These are phyloP conservation scores for Saturnia japonica DNA, from an alignment of 2,888 invertebrate species.

Conservation along the genomic window DNA sequence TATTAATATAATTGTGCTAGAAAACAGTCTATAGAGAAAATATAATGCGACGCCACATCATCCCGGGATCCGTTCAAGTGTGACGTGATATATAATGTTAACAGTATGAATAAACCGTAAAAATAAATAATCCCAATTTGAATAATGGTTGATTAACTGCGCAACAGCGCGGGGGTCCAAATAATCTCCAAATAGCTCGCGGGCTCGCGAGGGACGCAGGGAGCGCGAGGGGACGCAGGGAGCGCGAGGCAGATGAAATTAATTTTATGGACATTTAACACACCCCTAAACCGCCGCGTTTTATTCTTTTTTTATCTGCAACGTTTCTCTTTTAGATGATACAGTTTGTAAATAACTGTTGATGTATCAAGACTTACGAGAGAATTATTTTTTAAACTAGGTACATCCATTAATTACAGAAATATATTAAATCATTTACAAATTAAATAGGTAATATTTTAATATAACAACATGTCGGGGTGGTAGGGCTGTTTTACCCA, in stretches of 20 bases:
- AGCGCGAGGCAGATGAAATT: constrained; percentile 38
- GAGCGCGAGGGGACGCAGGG: neutral
- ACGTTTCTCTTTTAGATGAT: constrained; percentile 20
- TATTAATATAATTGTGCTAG: neutral
- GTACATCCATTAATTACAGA: too few relatives aligned
- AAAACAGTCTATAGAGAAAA: neutral
- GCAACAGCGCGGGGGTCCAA: constrained; percentile 35
- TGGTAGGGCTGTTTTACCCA: too few relatives aligned
- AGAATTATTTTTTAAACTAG: neutral
- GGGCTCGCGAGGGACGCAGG: constrained; percentile 17
- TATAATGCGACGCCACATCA: too few relatives aligned
- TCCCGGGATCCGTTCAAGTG: neutral
- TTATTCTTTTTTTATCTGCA: constrained; percentile 29
- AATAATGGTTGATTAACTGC: constrained; percentile 54
- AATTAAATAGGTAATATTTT: too few relatives aligned
- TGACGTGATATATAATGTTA: neutral
- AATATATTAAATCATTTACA: too few relatives aligned
- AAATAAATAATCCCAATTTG: constrained; percentile 42
- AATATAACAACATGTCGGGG: too few relatives aligned
- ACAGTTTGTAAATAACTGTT: neutral
- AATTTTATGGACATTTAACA: constrained; percentile 51
- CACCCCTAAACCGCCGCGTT: constrained; percentile 35
- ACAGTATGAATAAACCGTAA: constrained; percentile 1
- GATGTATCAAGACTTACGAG: neutral
- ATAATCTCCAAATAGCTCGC: constrained; percentile 36